Conservation (phyloP, 2,888 invertebrate genomes). For the Ceratothoa steindachneri region DNA sequence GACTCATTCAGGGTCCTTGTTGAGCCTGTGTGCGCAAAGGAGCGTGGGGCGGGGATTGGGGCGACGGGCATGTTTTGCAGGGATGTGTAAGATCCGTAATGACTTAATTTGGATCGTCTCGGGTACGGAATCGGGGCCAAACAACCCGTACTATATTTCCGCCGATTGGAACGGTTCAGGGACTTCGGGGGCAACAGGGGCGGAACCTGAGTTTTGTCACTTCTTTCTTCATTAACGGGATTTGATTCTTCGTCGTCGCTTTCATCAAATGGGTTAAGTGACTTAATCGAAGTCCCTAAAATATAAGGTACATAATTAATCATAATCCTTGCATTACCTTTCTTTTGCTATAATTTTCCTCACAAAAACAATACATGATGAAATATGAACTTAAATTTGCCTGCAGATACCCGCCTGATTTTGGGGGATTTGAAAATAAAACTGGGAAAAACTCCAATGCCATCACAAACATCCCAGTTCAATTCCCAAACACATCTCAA, state of each 20-base stretch:
- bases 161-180: background rate
- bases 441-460: too few relatives aligned
- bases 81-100: background rate
- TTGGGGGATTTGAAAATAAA: too few relatives aligned
- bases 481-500: too few relatives aligned
- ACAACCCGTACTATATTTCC: background rate
- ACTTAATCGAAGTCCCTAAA: background rate
- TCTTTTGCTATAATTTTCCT: too few relatives aligned
- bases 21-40: background rate
- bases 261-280: background rate
- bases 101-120: background rate
- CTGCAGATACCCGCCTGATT: too few relatives aligned
- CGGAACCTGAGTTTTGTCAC: background rate
- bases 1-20: background rate
- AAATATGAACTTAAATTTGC: too few relatives aligned
- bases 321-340: too few relatives aligned
- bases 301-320: too few relatives aligned
- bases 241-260: background rate
- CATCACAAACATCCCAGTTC: too few relatives aligned
- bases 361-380: too few relatives aligned
- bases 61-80: background rate
- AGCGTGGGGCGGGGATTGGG: background rate
- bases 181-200: background rate
- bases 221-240: background rate
- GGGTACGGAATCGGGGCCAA: background rate